These are phyloP conservation scores for Varroa destructor DNA, from an alignment of 1,140 invertebrate genomes.

Conservation along the genomic window DNA sequence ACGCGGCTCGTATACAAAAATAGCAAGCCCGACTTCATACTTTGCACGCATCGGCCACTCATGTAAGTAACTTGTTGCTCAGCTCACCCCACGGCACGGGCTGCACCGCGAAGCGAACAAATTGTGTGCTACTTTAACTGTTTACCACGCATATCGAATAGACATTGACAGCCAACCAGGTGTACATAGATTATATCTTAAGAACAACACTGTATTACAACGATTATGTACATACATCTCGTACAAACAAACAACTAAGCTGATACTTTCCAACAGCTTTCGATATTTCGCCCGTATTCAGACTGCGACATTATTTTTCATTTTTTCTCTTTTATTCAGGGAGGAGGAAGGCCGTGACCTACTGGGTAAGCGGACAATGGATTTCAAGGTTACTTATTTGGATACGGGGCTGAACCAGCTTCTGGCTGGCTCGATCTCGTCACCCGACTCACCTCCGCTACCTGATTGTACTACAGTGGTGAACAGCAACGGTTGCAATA, in stretches of 20 bases:
- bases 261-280: not conserved
- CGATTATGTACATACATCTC: not conserved
- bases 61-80: slow-evolving; percentile 56
- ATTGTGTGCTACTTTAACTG: no score
- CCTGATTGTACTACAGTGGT: not conserved
- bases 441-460: slow-evolving; percentile 15
- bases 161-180: not conserved
- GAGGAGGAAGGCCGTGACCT: slow-evolving; percentile 94
- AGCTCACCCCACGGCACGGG: no score
- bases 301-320: not conserved
- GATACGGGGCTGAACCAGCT: slow-evolving; percentile 57
- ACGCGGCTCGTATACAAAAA: slow-evolving; percentile 95
- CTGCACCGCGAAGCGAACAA: no score
- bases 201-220: slow-evolving; percentile 21
- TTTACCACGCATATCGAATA: not conserved
- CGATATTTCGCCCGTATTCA: slow-evolving; percentile 19
- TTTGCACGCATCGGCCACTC: slow-evolving; percentile 88
- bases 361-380: slow-evolving; percentile 89
- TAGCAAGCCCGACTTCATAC: slow-evolving; percentile 96
- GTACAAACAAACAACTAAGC: not conserved
- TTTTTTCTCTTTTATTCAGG: slow-evolving; percentile 47
- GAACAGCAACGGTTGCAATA: no score
- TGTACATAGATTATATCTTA: not conserved
- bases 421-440: slow-evolving; percentile 17
- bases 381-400: slow-evolving; percentile 94